A percentile compares a stretch with the other conserved stretches of the same genome.
Evolutionary conservation across 2,888 invertebrate species (phyloP).

Genomic region (Lochmaea crataegi): DNA sequence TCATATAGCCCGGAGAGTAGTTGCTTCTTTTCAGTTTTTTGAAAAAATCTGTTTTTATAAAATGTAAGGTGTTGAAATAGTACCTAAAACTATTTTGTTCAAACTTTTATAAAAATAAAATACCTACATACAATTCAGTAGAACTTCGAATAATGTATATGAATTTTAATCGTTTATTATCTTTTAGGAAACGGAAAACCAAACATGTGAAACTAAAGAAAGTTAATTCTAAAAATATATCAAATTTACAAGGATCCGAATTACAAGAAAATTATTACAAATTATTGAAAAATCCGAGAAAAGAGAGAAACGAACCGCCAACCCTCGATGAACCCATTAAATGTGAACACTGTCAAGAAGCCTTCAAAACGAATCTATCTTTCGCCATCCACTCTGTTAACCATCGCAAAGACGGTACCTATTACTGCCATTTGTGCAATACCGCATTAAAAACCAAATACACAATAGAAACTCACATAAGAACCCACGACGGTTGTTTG

Average conservation of each 20-base stretch:
- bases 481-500: conserved; percentile 51
- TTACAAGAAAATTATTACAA: not conserved
- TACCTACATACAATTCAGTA: not conserved
- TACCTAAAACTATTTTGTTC: no score
- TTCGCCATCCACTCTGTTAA: conserved; percentile 58
- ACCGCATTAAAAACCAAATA: conserved; percentile 51
- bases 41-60: no score
- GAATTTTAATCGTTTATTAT: conserved; percentile 1
- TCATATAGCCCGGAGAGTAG: no score
- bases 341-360: conserved; percentile 68
- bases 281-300: not conserved
- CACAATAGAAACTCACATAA: conserved; percentile 56
- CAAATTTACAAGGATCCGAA: not conserved
- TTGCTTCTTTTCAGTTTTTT: no score
- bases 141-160: not conserved
- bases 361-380: conserved; percentile 63
- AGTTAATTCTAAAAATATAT: conserved; percentile 8
- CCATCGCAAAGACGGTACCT: conserved; percentile 55
- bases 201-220: conserved; percentile 4
- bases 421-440: conserved; percentile 58
- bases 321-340: conserved; percentile 62
- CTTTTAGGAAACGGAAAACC: conserved; percentile 6
- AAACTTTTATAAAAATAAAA: not conserved
- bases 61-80: no score
- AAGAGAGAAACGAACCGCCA: conserved; percentile 36